Percentiles rank a stretch among this genome's conserved stretches.
phyloP scores from a whole-genome alignment of 2,888 invertebrate genomes.

The Plemyria rubiginata region DNA sequence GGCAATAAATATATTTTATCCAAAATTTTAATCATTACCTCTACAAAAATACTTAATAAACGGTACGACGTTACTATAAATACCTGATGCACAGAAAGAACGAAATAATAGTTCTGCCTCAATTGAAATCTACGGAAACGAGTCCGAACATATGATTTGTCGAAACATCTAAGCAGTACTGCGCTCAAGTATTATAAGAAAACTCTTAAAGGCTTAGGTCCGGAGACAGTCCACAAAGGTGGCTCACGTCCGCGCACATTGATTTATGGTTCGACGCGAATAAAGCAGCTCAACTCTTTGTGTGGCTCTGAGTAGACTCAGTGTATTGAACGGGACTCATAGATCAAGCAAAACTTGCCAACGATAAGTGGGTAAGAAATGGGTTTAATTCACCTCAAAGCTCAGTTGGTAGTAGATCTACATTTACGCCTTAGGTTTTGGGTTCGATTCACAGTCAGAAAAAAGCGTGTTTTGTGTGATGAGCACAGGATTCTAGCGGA shows the following conservation, averaged over 20 bases:
- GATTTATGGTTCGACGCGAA: slow-evolving; percentile 77
- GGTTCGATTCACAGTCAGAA: too few species aligned
- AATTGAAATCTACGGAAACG: too few species aligned
- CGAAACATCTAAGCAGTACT: slow-evolving; percentile 5
- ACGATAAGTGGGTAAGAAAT: background rate
- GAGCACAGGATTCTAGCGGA: too few species aligned
- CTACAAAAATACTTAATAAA: too few species aligned
- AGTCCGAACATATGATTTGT: slow-evolving; percentile 1
- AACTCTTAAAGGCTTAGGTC: slow-evolving; percentile 76
- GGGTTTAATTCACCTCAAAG: background rate
- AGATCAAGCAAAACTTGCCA: background rate
- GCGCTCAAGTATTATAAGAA: slow-evolving; percentile 51
- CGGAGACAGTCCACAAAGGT: slow-evolving; percentile 76
- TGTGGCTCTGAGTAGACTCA: slow-evolving; percentile 1
- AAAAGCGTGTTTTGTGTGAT: too few species aligned
- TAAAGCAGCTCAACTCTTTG: slow-evolving; percentile 54
- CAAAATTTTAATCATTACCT: too few species aligned
- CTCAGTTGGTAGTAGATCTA: too few species aligned
- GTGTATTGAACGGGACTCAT: slow-evolving; percentile 47
- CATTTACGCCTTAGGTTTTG: too few species aligned
- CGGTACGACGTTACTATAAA: too few species aligned
- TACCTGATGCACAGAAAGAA: too few species aligned
- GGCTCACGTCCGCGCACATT: slow-evolving; percentile 61
- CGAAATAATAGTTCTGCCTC: too few species aligned
- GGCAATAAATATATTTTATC: too few species aligned